A percentile compares a stretch with the other conserved stretches of the same genome.
These are phyloP conservation scores for Fistularia tabacaria DNA, from an alignment of 2,797 vertebrate species.

Conservation along the genomic window DNA sequence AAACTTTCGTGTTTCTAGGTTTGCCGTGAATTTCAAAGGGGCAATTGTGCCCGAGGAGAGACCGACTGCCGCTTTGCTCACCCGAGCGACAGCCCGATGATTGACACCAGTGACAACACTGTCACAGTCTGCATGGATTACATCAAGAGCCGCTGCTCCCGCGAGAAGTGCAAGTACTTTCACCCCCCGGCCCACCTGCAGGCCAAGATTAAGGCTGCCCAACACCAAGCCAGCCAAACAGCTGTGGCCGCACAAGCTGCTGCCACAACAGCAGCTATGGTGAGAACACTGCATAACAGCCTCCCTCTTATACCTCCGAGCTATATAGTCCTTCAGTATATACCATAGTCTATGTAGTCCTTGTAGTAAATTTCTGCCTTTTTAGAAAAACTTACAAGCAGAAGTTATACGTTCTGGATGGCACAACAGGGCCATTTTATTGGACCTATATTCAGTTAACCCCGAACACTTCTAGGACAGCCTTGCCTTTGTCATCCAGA, in stretches of 20 bases:
- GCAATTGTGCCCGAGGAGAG: slow-evolving; percentile 92
- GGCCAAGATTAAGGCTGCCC: slow-evolving; percentile 96
- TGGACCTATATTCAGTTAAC: no score
- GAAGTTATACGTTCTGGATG: no score
- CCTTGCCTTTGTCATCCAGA: no score
- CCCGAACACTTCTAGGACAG: no score
- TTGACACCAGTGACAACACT: slow-evolving; percentile 95
- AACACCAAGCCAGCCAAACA: slow-evolving; percentile 95
- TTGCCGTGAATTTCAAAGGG: slow-evolving; percentile 94
- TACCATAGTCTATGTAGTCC: background rate
- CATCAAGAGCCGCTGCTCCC: slow-evolving; percentile 97
- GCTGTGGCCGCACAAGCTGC: slow-evolving; percentile 90
- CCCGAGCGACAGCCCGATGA: slow-evolving; percentile 94
- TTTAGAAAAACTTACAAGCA: no score
- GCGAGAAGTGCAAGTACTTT: slow-evolving; percentile 99
- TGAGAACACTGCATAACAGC: slow-evolving; percentile 41
- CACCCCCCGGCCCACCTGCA: slow-evolving; percentile 96
- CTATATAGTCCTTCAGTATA: slow-evolving; percentile 5
- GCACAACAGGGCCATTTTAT: no score
- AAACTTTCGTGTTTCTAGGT: slow-evolving; percentile 69
- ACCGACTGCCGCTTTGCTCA: slow-evolving; percentile 95
- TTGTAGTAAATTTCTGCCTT: slow-evolving; percentile 1
- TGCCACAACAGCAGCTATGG: slow-evolving; percentile 73
- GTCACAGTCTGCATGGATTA: slow-evolving; percentile 98
- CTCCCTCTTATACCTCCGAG: slow-evolving; percentile 1